These are phyloP conservation scores for Acanthurus tractus DNA, from an alignment of 2,797 vertebrate species.

Conservation along the genomic window DNA sequence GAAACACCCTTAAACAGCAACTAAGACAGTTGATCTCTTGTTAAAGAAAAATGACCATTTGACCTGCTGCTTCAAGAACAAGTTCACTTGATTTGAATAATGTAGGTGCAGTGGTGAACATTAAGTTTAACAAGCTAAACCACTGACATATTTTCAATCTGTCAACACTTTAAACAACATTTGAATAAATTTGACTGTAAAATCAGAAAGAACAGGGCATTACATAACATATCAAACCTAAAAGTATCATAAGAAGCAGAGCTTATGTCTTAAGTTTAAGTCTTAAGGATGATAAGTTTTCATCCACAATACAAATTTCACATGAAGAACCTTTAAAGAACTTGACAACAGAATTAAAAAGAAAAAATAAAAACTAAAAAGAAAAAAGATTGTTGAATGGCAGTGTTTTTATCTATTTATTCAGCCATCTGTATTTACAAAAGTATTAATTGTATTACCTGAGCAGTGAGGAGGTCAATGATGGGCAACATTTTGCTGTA, in stretches of 20 bases:
- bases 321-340: too few relatives aligned
- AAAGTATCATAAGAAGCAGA: neutral
- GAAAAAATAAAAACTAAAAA: too few relatives aligned
- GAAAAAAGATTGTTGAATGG: too few relatives aligned
- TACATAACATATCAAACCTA: neutral
- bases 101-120: neutral
- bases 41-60: neutral
- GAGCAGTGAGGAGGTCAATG: too few relatives aligned
- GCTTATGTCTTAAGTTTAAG: too few relatives aligned
- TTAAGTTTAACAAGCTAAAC: neutral
- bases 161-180: slow-evolving; percentile 1
- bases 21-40: neutral
- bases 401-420: too few relatives aligned
- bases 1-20: neutral
- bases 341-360: too few relatives aligned
- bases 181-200: slow-evolving; percentile 18
- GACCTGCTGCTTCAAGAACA: neutral
- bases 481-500: too few relatives aligned
- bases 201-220: neutral
- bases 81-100: slow-evolving; percentile 28
- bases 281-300: too few relatives aligned
- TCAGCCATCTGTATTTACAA: too few relatives aligned
- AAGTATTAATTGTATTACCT: too few relatives aligned
- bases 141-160: neutral
- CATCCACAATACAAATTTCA: neutral